A percentile compares a stretch with the other conserved stretches of the same genome.
Evolutionary conservation across 2,888 invertebrate genomes (phyloP).

Genomic region (Odontocerum albicorne): DNA sequence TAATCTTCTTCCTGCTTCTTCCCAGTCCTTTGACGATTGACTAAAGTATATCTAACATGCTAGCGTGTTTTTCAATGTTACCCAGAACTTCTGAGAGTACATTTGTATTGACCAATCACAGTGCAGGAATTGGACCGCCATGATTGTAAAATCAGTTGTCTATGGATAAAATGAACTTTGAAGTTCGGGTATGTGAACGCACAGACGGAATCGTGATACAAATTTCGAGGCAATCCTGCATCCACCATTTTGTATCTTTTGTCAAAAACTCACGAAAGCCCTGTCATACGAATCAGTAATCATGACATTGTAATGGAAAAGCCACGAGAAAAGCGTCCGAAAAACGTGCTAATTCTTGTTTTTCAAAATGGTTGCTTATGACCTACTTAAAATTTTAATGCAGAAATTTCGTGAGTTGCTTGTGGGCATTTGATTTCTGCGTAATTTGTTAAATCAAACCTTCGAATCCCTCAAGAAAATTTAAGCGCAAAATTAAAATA

Average conservation of each 20-base stretch:
- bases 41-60: constrained; percentile 4
- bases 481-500: too few relatives aligned
- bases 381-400: too few relatives aligned
- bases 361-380: too few relatives aligned
- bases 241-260: not conserved
- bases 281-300: not conserved
- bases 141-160: constrained; percentile 1
- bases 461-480: too few relatives aligned
- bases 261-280: not conserved
- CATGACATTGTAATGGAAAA: too few relatives aligned
- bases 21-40: constrained; percentile 53
- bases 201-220: not conserved
- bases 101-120: constrained; percentile 5
- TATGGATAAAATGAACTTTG: not conserved
- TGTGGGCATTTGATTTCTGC: too few relatives aligned
- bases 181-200: not conserved
- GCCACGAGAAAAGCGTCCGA: too few relatives aligned
- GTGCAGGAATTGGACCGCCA: not conserved
- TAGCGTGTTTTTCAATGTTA: not conserved
- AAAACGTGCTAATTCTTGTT: too few relatives aligned
- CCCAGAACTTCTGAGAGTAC: not conserved
- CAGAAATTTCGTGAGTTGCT: too few relatives aligned
- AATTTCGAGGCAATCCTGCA: not conserved
- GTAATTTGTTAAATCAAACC: too few relatives aligned
- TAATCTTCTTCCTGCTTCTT: constrained; percentile 61